These are phyloP conservation scores for Phlogophora meticulosa DNA, from an alignment of 2,888 invertebrate genomes.

Conservation along the genomic window DNA sequence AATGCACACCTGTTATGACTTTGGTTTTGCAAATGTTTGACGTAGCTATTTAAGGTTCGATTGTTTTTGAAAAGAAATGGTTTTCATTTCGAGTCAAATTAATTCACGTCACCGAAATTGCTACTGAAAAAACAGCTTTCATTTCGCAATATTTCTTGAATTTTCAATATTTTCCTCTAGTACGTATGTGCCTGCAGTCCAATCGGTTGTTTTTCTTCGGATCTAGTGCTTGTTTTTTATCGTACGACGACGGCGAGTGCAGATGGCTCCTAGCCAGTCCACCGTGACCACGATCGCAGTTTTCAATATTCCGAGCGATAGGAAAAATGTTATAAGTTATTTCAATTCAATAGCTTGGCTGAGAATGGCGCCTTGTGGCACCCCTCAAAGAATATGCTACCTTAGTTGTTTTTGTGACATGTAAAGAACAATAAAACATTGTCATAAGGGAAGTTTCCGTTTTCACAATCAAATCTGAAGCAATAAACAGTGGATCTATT, in stretches of 20 bases:
- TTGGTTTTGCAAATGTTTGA: too few species aligned
- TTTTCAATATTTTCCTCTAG: slow-evolving; percentile 26
- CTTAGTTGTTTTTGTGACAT: background rate
- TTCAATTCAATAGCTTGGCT: slow-evolving; percentile 26
- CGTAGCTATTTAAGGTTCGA: too few species aligned
- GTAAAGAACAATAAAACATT: background rate
- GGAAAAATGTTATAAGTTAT: slow-evolving; percentile 2
- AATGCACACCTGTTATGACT: too few species aligned
- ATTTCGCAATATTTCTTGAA: background rate
- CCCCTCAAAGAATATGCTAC: background rate
- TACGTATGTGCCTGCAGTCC: background rate
- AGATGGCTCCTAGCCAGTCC: slow-evolving; percentile 46
- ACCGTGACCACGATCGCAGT: slow-evolving; percentile 36
- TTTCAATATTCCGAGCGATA: slow-evolving; percentile 42
- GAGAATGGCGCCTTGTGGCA: slow-evolving; percentile 1
- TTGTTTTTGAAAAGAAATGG: background rate
- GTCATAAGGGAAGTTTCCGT: too few species aligned
- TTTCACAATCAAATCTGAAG: background rate
- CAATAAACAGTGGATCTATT: background rate
- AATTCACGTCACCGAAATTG: background rate
- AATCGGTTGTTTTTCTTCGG: slow-evolving; percentile 20
- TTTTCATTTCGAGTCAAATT: background rate
- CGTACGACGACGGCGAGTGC: slow-evolving; percentile 11
- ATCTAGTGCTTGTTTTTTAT: slow-evolving; percentile 30
- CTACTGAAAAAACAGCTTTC: background rate